A percentile compares a stretch with the other conserved stretches of the same genome.
Conservation (phyloP, 2,113 vertebrate genomes). For the Hemiscyllium ocellatum region DNA sequence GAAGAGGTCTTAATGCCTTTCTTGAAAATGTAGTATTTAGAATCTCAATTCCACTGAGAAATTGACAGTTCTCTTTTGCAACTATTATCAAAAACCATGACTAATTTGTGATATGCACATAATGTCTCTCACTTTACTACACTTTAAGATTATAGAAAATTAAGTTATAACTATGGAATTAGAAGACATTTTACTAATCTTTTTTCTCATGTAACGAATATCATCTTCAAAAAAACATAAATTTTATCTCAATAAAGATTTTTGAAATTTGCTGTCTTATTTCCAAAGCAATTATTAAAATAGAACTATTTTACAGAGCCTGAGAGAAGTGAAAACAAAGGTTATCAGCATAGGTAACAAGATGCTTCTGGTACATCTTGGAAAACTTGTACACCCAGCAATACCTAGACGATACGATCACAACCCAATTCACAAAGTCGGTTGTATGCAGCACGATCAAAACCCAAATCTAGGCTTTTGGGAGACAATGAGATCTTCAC, state of each 20-base stretch:
- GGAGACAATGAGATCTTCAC: not conserved
- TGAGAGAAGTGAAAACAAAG: not conserved
- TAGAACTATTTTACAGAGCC: not conserved
- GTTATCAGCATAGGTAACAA: not conserved
- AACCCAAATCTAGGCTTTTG: not conserved
- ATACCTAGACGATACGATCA: not conserved
- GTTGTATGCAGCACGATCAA: not conserved
- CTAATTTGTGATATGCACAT: not conserved
- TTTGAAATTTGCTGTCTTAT: not conserved
- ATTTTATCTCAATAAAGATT: not conserved
- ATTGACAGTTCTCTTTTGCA: not conserved
- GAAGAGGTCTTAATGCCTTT: not conserved
- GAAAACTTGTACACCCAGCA: not conserved
- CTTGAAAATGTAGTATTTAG: not conserved
- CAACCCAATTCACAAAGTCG: not conserved
- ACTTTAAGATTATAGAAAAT: not conserved
- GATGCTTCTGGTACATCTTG: not conserved
- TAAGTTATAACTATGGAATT: not conserved
- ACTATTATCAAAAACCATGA: not conserved
- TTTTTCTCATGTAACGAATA: not conserved
- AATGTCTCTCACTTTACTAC: not conserved
- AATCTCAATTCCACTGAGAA: not conserved
- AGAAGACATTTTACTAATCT: not conserved
- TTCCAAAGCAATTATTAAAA: not conserved
- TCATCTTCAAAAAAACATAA: not conserved